Conservation (phyloP, 2,113 vertebrate species). For the Rostratula benghalensis region DNA sequence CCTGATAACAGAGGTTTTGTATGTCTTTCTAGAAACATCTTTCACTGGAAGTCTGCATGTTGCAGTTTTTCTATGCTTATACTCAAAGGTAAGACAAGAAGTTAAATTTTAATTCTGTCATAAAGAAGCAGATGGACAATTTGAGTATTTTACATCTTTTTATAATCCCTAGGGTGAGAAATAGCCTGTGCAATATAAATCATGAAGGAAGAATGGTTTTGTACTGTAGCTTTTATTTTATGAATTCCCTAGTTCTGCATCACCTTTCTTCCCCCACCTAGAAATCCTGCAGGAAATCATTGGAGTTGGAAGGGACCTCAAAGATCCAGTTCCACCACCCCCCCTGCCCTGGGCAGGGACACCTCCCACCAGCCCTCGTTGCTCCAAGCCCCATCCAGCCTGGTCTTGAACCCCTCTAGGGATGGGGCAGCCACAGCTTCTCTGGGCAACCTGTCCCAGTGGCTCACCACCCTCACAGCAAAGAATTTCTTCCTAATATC, state of each 20-base stretch:
- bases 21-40: conserved; percentile 89
- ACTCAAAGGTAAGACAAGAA: conserved; percentile 89
- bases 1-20: not conserved
- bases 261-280: not conserved
- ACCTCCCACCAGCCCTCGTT: no score
- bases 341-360: not conserved
- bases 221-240: not conserved
- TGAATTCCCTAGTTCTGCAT: not conserved
- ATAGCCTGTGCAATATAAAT: not conserved
- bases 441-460: no score
- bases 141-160: not conserved
- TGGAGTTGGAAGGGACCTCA: no score
- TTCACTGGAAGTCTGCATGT: conserved; percentile 97
- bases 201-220: not conserved
- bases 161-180: not conserved
- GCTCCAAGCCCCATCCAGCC: no score
- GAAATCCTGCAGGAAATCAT: not conserved
- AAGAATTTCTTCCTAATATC: no score
- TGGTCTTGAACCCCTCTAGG: no score
- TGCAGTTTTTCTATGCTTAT: conserved; percentile 99
- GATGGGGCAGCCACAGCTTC: no score
- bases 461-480: no score
- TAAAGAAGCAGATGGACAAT: not conserved
- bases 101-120: not conserved
- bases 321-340: no score